Base-by-base conservation (phyloP, 2,113 vertebrate genomes). In the Odontesthes bonariensis region DNA sequence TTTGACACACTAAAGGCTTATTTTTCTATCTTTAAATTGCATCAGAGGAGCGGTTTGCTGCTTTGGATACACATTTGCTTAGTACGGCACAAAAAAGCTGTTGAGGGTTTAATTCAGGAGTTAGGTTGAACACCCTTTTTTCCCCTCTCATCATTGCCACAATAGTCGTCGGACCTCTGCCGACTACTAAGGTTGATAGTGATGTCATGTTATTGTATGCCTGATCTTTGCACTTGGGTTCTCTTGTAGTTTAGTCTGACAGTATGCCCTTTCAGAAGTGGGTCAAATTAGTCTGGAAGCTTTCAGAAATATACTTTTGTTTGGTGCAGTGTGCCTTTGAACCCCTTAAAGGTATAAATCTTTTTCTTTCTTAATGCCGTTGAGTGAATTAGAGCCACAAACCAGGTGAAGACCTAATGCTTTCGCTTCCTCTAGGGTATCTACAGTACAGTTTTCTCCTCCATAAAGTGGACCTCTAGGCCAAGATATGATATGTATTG, bases 261-360 rank as follows among this genome's bases (percentile, higher is more conserved):
- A 47, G 23, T 35, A 16, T 83, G 71, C 33, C 74, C 68, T 81
- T 79, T 87, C 9, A 72, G 42, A 89, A 69, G 31, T 89, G 55
- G 79, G 80, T 82, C 85, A 87, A 54, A 68, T 59, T 56, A 64
- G 31, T 77, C 79, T 71, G 62, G 11, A 2, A 85, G 80, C 71
- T 65, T 77, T 80, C 46, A 60, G 47, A 84, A 66, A 73, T 33
- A 54, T 22, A 17, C 33, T 42, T 47, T 83, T 77, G 75, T 79
- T 80, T 72, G 61, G 53, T 44, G 11, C 35, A 56, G 51, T 80
- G 69, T 71, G 38, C 68, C 20, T 61, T 59, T 56, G 23, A 60
- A 63, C 60, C 63, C 63, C 60, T 27, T 10, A 62, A 69, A 75
- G 62, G 38, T 27, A 27, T 27, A 27, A 2, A 27, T 27, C 70